phyloP scores from a whole-genome alignment of 2,888 invertebrate species.

The Cerastoderma edule region DNA sequence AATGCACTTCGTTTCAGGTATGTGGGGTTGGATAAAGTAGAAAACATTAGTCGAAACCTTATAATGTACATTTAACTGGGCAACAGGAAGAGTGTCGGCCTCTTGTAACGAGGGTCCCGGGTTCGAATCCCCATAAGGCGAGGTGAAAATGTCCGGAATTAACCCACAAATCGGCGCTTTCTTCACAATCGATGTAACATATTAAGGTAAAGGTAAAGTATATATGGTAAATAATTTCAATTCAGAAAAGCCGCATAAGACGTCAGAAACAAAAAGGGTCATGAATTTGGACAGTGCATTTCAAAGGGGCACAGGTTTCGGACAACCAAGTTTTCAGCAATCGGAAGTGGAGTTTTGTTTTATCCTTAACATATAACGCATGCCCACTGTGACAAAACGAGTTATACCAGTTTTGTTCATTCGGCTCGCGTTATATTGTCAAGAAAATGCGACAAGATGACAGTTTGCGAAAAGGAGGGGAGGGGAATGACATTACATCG shows the following conservation, averaged over 20 bases:
- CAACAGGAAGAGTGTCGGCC: no score
- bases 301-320: not conserved
- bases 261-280: not conserved
- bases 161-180: no score
- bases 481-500: no score
- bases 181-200: not conserved
- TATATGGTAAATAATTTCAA: not conserved
- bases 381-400: slow-evolving; percentile 62
- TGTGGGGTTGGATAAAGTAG: no score
- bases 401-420: slow-evolving; percentile 62
- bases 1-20: no score
- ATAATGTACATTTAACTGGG: no score
- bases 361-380: slow-evolving; percentile 53
- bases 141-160: no score
- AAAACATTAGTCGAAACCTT: no score
- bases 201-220: not conserved
- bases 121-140: no score
- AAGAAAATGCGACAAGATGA: slow-evolving; percentile 15
- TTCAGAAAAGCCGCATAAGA: no score
- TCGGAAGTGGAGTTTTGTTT: not conserved
- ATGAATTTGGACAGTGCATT: not conserved
- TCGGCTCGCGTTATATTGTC: slow-evolving; percentile 74
- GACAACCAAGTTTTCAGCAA: not conserved
- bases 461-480: no score
- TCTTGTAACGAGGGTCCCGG: no score